Evolutionary conservation across 2,797 vertebrate genomes (phyloP).

Genomic region (Salarias fasciatus): DNA sequence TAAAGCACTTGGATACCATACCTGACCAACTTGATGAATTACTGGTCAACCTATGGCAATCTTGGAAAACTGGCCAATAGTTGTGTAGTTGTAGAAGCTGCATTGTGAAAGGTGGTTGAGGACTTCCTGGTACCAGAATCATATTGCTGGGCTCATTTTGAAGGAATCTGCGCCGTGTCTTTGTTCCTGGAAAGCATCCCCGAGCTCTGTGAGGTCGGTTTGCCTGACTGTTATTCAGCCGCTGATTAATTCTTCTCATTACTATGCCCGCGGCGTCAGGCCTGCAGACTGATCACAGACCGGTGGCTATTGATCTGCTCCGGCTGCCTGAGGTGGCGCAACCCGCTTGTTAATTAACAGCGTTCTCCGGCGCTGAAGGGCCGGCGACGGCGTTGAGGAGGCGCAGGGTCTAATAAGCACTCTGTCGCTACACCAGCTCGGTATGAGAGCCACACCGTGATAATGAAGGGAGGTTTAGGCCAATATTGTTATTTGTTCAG

Average conservation of each 20-base stretch:
- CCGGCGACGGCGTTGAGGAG: conserved; percentile 16
- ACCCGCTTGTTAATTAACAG: conserved; percentile 71
- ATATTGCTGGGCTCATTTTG: no score
- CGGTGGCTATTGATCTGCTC: conserved; percentile 73
- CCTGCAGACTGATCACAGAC: conserved; percentile 71
- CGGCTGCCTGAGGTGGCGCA: conserved; percentile 48
- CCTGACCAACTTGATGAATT: no score
- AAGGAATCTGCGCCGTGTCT: not conserved
- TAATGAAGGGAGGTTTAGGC: conserved; percentile 20
- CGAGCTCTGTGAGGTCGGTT: conserved; percentile 23
- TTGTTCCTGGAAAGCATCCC: conserved; percentile 7
- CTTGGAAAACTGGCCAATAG: not conserved
- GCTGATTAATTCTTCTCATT: conserved; percentile 70
- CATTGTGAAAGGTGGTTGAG: not conserved
- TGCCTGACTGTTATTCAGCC: conserved; percentile 45
- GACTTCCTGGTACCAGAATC: no score
- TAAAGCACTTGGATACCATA: no score
- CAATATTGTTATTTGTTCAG: conserved; percentile 6
- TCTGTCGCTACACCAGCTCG: conserved; percentile 6
- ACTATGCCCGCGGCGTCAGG: conserved; percentile 50
- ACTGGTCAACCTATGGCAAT: no score
- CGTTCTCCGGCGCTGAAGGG: conserved; percentile 46
- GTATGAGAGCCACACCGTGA: conserved; percentile 8
- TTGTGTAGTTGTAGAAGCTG: not conserved
- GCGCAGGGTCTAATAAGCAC: conserved; percentile 27